Evolutionary conservation across 2,888 invertebrate species (phyloP).

Genomic region (Hemistola chrysoprasaria): DNA sequence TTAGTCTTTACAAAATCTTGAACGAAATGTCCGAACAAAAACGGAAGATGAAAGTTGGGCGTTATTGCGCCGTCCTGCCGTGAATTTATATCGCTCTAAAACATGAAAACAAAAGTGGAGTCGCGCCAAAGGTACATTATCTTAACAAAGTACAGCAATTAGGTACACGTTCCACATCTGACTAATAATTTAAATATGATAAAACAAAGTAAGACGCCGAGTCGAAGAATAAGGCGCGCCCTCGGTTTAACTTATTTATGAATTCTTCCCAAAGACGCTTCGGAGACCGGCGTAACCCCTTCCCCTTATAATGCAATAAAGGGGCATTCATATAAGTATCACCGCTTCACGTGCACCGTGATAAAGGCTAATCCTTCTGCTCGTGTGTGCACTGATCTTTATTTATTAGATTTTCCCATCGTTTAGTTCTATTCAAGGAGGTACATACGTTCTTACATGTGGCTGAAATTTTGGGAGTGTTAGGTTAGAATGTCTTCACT

Average conservation of each 20-base stretch:
- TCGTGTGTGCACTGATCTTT: conserved; percentile 59
- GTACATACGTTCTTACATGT: conserved; percentile 7
- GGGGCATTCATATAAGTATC: conserved; percentile 81
- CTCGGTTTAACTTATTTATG: conserved; percentile 77
- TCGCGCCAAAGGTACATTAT: conserved; percentile 81
- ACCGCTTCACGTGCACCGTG: conserved; percentile 68
- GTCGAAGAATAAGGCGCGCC: conserved; percentile 72
- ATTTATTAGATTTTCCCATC: conserved; percentile 62
- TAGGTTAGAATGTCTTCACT: conserved; percentile 3
- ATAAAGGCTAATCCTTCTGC: conserved; percentile 76
- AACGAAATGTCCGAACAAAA: conserved; percentile 65
- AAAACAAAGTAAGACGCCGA: conserved; percentile 76
- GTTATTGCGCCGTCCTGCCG: conserved; percentile 60
- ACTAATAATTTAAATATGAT: conserved; percentile 83
- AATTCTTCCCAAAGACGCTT: conserved; percentile 70
- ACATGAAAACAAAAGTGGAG: conserved; percentile 82
- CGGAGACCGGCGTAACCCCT: conserved; percentile 65
- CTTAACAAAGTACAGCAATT: conserved; percentile 82
- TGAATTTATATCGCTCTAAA: conserved; percentile 76
- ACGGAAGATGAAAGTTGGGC: conserved; percentile 75
- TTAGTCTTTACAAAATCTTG: conserved; percentile 59
- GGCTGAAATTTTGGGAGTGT: not conserved
- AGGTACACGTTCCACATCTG: conserved; percentile 82
- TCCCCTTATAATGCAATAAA: conserved; percentile 78
- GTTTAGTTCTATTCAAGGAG: conserved; percentile 26